phyloP scores from a whole-genome alignment of 2,797 vertebrate species.

The Cynodonichthys magdalenae region DNA sequence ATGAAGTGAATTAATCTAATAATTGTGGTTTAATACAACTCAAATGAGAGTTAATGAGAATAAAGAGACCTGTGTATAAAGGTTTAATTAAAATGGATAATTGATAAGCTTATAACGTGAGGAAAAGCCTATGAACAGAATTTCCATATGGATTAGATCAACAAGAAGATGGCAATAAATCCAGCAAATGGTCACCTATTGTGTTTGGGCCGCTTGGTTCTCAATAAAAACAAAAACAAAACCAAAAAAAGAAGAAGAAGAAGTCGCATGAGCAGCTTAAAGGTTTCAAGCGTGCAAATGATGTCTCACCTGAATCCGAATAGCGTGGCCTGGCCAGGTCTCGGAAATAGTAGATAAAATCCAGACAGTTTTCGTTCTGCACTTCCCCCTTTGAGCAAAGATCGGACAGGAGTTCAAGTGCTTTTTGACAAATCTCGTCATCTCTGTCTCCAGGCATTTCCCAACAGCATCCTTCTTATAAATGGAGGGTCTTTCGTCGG shows the following conservation, averaged over 20 bases:
- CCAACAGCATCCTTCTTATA: constrained; percentile 98
- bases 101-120: not conserved
- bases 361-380: constrained; percentile 93
- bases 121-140: not conserved
- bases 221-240: not conserved
- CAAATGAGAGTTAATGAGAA: no score
- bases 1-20: not conserved
- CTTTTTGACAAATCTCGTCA: constrained; percentile 98
- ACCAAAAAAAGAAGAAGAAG: no score
- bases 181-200: not conserved
- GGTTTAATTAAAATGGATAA: constrained; percentile 5
- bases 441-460: constrained; percentile 98
- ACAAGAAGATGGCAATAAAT: not conserved
- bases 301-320: constrained; percentile 89
- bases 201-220: constrained; percentile 8
- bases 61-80: no score
- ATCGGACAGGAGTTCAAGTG: constrained; percentile 95
- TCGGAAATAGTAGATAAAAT: constrained; percentile 96
- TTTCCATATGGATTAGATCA: not conserved
- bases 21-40: no score
- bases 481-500: constrained; percentile 82
- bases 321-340: constrained; percentile 92
- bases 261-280: constrained; percentile 26
- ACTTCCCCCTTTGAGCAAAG: constrained; percentile 95
- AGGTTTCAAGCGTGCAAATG: constrained; percentile 10